phyloP scores from a whole-genome alignment of 2,888 invertebrate genomes.

The Dysmachus trigonus region DNA sequence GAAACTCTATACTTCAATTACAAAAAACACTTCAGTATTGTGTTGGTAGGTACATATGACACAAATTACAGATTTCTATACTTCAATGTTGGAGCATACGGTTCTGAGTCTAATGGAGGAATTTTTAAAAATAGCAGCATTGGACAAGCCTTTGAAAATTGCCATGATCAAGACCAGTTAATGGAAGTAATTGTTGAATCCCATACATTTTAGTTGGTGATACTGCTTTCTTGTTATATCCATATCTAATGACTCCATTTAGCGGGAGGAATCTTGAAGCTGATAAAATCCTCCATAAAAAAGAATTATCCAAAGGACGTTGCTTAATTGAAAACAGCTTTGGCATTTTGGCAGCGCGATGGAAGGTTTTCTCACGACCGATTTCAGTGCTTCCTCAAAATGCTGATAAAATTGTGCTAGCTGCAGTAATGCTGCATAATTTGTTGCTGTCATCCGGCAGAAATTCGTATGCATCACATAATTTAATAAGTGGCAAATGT shows the following conservation, averaged over 20 bases:
- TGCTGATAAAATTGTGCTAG: too few species aligned
- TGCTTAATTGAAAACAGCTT: neutral
- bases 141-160: neutral
- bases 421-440: too few species aligned
- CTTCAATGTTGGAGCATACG: neutral
- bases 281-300: neutral
- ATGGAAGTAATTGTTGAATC: neutral
- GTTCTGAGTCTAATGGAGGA: neutral
- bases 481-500: too few species aligned
- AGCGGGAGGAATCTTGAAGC: neutral
- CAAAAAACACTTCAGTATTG: too few species aligned
- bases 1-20: too few species aligned
- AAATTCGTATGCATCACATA: too few species aligned
- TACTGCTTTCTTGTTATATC: neutral
- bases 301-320: neutral
- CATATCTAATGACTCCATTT: neutral
- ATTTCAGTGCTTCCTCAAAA: neutral
- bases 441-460: too few species aligned
- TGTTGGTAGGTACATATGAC: too few species aligned
- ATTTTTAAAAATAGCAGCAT: neutral
- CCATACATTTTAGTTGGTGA: neutral
- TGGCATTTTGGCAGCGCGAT: neutral
- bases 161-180: neutral
- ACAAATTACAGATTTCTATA: too few species aligned
- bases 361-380: neutral